Percentiles rank a stretch among this genome's conserved stretches.
Evolutionary conservation across 2,113 vertebrate genomes (phyloP).

Genomic region (Nicator chloris): DNA sequence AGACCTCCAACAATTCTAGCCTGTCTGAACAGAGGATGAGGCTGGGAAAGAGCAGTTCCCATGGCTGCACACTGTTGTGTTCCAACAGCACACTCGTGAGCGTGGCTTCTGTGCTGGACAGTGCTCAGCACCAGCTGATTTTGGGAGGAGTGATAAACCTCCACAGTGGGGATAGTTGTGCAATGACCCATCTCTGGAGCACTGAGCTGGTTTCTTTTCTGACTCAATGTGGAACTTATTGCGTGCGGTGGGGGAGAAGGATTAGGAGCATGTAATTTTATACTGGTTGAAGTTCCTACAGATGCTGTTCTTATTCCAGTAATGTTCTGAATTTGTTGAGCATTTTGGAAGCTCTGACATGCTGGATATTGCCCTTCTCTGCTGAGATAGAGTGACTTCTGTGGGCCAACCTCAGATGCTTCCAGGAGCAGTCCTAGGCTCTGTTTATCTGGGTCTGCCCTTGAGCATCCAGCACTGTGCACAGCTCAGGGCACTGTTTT

Average conservation of each 20-base stretch:
- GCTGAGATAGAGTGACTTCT: neutral
- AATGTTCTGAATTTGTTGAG: constrained; percentile 39
- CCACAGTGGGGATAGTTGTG: neutral
- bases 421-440: neutral
- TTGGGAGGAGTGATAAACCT: neutral
- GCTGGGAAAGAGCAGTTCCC: neutral
- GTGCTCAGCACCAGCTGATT: neutral
- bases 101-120: neutral
- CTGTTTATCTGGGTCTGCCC: neutral
- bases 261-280: constrained; percentile 41
- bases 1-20: neutral
- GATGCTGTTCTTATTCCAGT: constrained; percentile 27
- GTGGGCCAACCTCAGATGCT: neutral
- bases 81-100: neutral
- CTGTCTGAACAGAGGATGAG: neutral
- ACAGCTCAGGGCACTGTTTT: neutral
- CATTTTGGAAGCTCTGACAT: constrained; percentile 18
- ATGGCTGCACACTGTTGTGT: fast-evolving
- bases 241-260: neutral
- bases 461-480: neutral
- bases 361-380: neutral
- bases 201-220: neutral
- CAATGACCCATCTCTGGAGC: neutral
- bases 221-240: neutral
- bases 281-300: neutral